phyloP scores from a whole-genome alignment of 2,797 vertebrate genomes.

The Myiothlypis coronata region DNA sequence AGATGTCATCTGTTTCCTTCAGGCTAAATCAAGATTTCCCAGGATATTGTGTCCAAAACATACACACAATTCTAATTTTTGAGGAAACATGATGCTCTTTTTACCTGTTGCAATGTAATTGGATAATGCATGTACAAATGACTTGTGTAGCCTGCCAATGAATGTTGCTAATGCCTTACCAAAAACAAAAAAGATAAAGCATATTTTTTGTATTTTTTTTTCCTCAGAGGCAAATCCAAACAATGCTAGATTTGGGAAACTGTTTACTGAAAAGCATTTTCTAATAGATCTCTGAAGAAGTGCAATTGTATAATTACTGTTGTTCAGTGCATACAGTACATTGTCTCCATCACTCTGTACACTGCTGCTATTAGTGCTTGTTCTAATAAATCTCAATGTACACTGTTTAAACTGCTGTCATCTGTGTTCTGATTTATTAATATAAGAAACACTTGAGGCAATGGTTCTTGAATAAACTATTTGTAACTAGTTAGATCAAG shows the following conservation, averaged over 20 bases:
- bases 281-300: slow-evolving; percentile 83
- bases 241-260: slow-evolving; percentile 73
- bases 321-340: slow-evolving; percentile 73
- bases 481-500: not conserved
- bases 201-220: slow-evolving; percentile 70
- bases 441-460: not conserved
- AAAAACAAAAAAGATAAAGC: slow-evolving; percentile 47
- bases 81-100: slow-evolving; percentile 64
- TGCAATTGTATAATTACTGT: slow-evolving; percentile 84
- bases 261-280: slow-evolving; percentile 80
- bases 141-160: slow-evolving; percentile 85
- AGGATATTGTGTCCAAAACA: not conserved
- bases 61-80: slow-evolving; percentile 16
- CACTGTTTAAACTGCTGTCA: slow-evolving; percentile 58
- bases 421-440: slow-evolving; percentile 41
- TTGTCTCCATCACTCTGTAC: slow-evolving; percentile 84
- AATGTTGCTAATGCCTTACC: slow-evolving; percentile 91
- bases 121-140: slow-evolving; percentile 86
- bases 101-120: slow-evolving; percentile 74
- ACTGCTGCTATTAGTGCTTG: slow-evolving; percentile 91
- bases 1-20: slow-evolving; percentile 46
- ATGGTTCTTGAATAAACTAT: not conserved
- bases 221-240: slow-evolving; percentile 74
- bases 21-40: slow-evolving; percentile 11
- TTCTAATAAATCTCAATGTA: slow-evolving; percentile 88